phyloP scores from a whole-genome alignment of 2,797 vertebrate genomes.

The Lemur catta region DNA sequence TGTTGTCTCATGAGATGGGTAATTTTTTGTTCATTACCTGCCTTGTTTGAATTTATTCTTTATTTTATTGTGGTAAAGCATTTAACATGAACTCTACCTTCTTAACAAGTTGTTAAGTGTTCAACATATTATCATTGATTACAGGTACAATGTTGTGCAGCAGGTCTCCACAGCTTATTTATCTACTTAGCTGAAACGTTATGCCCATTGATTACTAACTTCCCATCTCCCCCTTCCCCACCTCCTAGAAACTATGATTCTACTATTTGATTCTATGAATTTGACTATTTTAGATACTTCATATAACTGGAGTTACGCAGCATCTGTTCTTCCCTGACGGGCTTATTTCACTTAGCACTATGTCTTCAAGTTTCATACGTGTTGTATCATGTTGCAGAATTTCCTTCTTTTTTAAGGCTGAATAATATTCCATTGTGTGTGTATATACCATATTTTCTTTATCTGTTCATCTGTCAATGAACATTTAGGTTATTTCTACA shows the following conservation, averaged over 20 bases:
- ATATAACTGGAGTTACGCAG: not conserved
- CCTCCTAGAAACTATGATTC: not conserved
- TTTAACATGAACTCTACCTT: not conserved
- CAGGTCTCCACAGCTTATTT: not conserved
- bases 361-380: not conserved
- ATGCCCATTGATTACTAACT: not conserved
- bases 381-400: not conserved
- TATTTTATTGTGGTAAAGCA: not conserved
- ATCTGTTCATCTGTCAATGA: not conserved
- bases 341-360: not conserved
- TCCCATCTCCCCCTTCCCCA: not conserved
- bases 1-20: not conserved
- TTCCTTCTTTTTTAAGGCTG: not conserved
- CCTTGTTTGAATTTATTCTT: not conserved
- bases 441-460: not conserved
- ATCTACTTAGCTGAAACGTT: not conserved
- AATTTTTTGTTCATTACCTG: not conserved
- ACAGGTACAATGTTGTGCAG: not conserved
- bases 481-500: not conserved
- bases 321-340: not conserved
- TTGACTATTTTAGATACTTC: not conserved
- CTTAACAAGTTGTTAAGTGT: not conserved
- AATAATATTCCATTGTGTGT: not conserved
- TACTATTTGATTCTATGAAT: not conserved
- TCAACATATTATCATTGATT: not conserved